Percentiles rank a stretch among this genome's conserved stretches.
Conservation (phyloP, 2,888 invertebrate species). For the Macrosoma leucophasiata region DNA sequence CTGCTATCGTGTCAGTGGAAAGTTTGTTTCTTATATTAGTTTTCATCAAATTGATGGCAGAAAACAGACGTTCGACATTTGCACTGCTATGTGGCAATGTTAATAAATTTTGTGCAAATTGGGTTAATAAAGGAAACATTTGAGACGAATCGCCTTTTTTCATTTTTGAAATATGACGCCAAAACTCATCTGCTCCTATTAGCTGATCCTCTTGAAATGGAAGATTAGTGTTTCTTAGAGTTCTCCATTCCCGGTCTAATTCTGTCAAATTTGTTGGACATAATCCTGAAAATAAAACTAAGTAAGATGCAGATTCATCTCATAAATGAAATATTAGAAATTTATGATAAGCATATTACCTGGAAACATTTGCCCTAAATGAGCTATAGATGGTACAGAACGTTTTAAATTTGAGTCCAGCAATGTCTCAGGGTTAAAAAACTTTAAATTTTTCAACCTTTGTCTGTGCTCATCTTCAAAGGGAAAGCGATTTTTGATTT, state of each 20-base stretch:
- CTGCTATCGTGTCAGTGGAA: no score
- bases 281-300: no score
- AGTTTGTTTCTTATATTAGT: no score
- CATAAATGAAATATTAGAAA: conserved; percentile 4
- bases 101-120: conserved; percentile 21
- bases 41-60: no score
- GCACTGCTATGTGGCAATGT: no score
- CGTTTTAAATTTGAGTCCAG: conserved; percentile 13
- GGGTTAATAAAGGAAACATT: conserved; percentile 23
- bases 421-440: conserved; percentile 14
- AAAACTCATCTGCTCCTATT: no score
- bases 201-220: no score
- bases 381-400: conserved; percentile 8
- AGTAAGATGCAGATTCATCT: conserved; percentile 6
- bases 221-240: conserved; percentile 16
- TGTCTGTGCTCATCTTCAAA: conserved; percentile 13
- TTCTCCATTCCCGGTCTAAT: conserved; percentile 21
- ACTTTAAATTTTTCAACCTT: no score
- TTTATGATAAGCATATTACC: conserved; percentile 6
- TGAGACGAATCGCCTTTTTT: conserved; percentile 24
- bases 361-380: conserved; percentile 9
- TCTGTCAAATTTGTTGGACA: conserved; percentile 22
- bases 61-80: no score
- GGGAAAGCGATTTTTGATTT: conserved; percentile 13
- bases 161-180: no score